These are phyloP conservation scores for Thalassarche chlororhynchos DNA, from an alignment of 2,113 vertebrate species.

Conservation along the genomic window DNA sequence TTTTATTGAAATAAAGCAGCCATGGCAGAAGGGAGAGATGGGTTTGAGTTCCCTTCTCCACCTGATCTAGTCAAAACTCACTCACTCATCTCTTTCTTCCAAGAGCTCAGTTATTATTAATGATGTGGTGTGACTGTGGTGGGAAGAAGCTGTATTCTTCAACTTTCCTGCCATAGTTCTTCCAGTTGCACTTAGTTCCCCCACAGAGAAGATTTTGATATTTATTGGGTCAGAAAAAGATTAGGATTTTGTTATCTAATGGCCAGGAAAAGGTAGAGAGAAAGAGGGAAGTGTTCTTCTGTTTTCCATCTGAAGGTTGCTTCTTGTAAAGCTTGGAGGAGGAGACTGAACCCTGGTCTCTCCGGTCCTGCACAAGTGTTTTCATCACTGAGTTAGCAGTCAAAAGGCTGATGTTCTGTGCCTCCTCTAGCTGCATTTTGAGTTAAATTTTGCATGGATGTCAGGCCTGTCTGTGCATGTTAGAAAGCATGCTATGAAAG, in stretches of 20 bases:
- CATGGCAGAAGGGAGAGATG: neutral
- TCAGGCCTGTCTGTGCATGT: neutral
- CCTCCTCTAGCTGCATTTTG: neutral
- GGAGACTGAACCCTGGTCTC: neutral
- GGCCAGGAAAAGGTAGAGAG: neutral
- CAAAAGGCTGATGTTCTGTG: neutral
- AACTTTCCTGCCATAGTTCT: neutral
- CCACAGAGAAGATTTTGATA: neutral
- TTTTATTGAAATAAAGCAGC: neutral
- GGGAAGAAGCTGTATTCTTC: neutral
- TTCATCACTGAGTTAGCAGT: neutral
- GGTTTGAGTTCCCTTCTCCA: neutral
- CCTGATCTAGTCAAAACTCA: neutral
- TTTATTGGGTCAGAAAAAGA: neutral
- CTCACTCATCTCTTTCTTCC: neutral
- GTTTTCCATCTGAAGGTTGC: neutral
- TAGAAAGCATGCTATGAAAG: neutral
- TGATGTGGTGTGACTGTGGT: neutral
- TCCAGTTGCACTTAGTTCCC: neutral
- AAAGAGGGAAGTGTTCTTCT: neutral
- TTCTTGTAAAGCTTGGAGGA: neutral
- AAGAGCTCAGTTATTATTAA: neutral
- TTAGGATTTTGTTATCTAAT: neutral
- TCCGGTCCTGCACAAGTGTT: neutral
- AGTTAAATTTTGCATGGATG: neutral